Conservation (phyloP, 2,113 vertebrate genomes). For the Jacana jacana region DNA sequence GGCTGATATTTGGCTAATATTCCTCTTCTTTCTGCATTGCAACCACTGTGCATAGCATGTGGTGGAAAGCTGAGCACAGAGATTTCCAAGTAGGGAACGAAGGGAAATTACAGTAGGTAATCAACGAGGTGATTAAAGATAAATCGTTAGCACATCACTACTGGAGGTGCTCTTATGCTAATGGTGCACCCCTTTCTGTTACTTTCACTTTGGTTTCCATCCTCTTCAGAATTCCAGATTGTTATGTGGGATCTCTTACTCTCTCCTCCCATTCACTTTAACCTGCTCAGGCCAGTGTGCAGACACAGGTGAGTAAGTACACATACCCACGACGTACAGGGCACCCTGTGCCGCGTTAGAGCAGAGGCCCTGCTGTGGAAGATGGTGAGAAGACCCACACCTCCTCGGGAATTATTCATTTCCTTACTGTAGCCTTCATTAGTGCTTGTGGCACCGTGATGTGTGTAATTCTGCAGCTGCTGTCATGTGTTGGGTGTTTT, state of each 20-base stretch:
- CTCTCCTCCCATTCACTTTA: background rate
- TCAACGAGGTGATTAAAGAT: background rate
- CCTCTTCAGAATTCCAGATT: background rate
- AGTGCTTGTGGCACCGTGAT: background rate
- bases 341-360: background rate
- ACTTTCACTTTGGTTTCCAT: background rate
- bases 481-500: background rate
- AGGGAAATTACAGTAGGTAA: background rate
- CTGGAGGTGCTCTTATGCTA: background rate
- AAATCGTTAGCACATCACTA: background rate
- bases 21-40: background rate
- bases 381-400: background rate
- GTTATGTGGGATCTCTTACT: background rate
- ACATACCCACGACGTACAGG: background rate
- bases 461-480: background rate
- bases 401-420: background rate
- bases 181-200: background rate
- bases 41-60: background rate
- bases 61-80: background rate
- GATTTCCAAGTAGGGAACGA: background rate
- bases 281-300: background rate
- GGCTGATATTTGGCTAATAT: background rate
- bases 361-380: background rate
- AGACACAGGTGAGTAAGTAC: background rate
- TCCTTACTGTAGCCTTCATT: background rate